Conservation (phyloP, 2,888 invertebrate species). For the Cataglyphis cursor region DNA sequence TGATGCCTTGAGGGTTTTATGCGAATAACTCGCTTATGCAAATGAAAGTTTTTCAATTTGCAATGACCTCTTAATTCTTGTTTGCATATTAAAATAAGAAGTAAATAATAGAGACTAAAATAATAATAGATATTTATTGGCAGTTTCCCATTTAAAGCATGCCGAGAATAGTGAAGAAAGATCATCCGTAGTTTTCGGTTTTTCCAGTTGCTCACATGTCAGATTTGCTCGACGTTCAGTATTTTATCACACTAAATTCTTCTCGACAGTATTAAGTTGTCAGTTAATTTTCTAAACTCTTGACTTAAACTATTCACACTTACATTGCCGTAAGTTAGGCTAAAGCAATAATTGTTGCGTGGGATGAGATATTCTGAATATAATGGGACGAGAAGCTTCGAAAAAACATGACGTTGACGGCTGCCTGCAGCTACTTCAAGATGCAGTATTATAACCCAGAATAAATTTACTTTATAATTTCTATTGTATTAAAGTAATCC, state of each 20-base stretch:
- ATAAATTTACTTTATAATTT: neutral
- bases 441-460: neutral
- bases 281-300: constrained; percentile 22
- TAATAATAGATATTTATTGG: neutral
- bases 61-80: neutral
- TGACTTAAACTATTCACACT: constrained; percentile 21
- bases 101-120: neutral
- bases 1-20: constrained; percentile 47
- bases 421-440: constrained; percentile 6
- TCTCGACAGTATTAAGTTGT: constrained; percentile 22
- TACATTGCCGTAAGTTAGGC: constrained; percentile 4
- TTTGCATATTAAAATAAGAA: neutral
- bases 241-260: neutral
- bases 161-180: neutral
- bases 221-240: neutral
- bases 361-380: constrained; percentile 38
- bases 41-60: neutral
- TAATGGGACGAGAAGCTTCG: constrained; percentile 1
- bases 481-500: neutral
- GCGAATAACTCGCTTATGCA: constrained; percentile 28
- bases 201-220: neutral
- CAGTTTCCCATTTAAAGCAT: neutral
- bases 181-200: neutral
- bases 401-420: constrained; percentile 18
- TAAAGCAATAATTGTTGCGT: constrained; percentile 34